Evolutionary conservation across 2,888 invertebrate genomes (phyloP).

Genomic region (Listrodromus nycthemerus): DNA sequence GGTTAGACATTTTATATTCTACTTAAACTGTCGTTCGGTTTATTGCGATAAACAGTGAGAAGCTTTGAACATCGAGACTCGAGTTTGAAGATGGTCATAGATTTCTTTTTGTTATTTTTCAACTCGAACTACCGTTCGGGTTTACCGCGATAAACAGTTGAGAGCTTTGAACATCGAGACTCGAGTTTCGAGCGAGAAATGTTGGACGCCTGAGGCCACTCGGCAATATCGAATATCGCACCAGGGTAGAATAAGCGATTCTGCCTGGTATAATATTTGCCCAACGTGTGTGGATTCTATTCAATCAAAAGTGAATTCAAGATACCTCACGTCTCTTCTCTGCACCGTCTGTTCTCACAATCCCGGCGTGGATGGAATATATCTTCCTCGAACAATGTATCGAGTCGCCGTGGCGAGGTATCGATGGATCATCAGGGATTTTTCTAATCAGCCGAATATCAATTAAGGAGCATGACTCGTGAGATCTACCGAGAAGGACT

Average conservation of each 20-base stretch:
- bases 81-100: not conserved
- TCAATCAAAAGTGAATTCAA: slow-evolving; percentile 66
- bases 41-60: not conserved
- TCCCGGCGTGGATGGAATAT: not conserved
- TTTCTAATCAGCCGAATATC: slow-evolving; percentile 47
- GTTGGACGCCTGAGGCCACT: slow-evolving; percentile 7
- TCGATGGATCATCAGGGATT: slow-evolving; percentile 16
- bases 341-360: slow-evolving; percentile 7
- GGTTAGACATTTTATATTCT: no score
- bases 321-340: slow-evolving; percentile 25
- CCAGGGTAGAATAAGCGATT: slow-evolving; percentile 45
- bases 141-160: slow-evolving; percentile 1
- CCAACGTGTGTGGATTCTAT: slow-evolving; percentile 63
- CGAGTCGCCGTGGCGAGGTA: not conserved
- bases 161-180: slow-evolving; percentile 26
- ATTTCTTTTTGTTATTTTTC: no score
- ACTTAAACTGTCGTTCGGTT: not conserved
- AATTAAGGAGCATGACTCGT: slow-evolving; percentile 60
- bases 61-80: slow-evolving; percentile 8
- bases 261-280: slow-evolving; percentile 64
- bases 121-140: no score
- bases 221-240: slow-evolving; percentile 48
- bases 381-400: not conserved
- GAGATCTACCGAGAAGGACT: slow-evolving; percentile 36
- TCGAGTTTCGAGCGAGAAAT: slow-evolving; percentile 16